These are phyloP conservation scores for Hippolais icterina DNA, from an alignment of 2,113 vertebrate genomes.

Conservation along the genomic window DNA sequence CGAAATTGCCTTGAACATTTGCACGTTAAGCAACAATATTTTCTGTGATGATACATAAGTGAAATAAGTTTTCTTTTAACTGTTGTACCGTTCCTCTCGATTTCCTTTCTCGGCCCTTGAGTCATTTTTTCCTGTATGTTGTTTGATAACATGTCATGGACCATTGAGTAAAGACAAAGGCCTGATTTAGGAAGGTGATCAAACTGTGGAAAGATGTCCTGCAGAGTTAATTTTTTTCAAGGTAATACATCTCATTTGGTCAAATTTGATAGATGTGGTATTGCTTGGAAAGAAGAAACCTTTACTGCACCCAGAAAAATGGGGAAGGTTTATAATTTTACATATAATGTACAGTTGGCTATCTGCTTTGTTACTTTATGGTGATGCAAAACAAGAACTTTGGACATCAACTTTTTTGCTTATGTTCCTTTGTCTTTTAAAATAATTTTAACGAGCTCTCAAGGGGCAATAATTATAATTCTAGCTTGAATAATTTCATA, in stretches of 20 bases:
- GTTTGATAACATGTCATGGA: constrained; percentile 5
- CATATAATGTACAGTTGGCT: not conserved
- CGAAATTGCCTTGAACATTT: constrained; percentile 19
- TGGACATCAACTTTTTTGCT: not conserved
- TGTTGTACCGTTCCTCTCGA: constrained; percentile 13
- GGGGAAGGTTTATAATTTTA: not conserved
- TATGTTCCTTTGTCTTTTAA: not conserved
- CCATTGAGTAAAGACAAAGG: constrained; percentile 19
- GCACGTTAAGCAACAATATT: not conserved
- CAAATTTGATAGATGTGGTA: not conserved
- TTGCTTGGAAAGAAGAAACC: not conserved
- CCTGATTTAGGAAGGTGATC: not conserved
- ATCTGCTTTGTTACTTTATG: not conserved
- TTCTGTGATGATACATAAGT: constrained; percentile 16
- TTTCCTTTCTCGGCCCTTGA: constrained; percentile 4
- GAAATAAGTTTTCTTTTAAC: constrained; percentile 27
- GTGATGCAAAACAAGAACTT: not conserved
- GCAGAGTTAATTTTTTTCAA: not conserved
- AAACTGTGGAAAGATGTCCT: not conserved
- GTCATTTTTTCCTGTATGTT: constrained; percentile 16
- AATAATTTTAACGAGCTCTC: not conserved
- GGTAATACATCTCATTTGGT: not conserved
- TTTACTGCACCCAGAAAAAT: not conserved
- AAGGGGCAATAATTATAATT: not conserved
- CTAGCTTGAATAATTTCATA: not conserved